A percentile compares a stretch with the other conserved stretches of the same genome.
These are phyloP conservation scores for Spongilla lacustris DNA, from an alignment of 37 sponge, comb jelly and placozoan species.

Conservation along the genomic window DNA sequence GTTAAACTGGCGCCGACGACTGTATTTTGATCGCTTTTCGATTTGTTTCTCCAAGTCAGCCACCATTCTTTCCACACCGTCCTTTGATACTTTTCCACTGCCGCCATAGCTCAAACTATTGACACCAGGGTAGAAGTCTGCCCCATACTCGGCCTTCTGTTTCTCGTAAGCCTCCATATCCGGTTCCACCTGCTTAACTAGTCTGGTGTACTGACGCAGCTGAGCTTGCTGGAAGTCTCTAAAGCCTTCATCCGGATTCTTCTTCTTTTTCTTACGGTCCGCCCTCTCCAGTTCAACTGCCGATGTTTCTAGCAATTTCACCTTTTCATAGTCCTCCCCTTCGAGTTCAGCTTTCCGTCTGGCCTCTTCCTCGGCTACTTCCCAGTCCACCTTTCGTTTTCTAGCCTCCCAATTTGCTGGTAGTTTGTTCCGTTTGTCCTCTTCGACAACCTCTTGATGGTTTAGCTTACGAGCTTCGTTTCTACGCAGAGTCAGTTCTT, in stretches of 20 bases:
- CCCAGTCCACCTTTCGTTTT: conserved; percentile 90
- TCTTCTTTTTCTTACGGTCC: conserved; percentile 80
- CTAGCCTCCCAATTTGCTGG: conserved; percentile 91
- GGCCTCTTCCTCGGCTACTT: conserved; percentile 80
- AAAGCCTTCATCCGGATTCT: conserved; percentile 97
- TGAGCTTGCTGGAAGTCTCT: conserved; percentile 78
- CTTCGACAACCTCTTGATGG: conserved; percentile 92
- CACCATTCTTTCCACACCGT: conserved; percentile 91
- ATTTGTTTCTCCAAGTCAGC: conserved; percentile 90
- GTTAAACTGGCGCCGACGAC: conserved; percentile 77
- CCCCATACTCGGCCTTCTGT: conserved; percentile 74
- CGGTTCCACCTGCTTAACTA: conserved; percentile 84
- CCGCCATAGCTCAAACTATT: conserved; percentile 71
- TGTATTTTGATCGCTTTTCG: conserved; percentile 90
- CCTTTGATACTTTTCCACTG: conserved; percentile 47
- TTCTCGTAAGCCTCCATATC: conserved; percentile 80
- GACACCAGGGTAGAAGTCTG: conserved; percentile 74
- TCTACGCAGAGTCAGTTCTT: conserved; percentile 72
- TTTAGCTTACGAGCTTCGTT: conserved; percentile 93
- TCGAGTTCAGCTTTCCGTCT: conserved; percentile 82
- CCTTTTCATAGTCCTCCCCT: conserved; percentile 90
- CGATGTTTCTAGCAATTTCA: conserved; percentile 71
- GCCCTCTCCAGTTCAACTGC: conserved; percentile 90
- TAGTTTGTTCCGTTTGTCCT: conserved; percentile 89
- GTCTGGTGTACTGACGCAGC: conserved; percentile 90